Evolutionary conservation across 2,113 vertebrate species (phyloP).

Genomic region (Pipra filicauda): DNA sequence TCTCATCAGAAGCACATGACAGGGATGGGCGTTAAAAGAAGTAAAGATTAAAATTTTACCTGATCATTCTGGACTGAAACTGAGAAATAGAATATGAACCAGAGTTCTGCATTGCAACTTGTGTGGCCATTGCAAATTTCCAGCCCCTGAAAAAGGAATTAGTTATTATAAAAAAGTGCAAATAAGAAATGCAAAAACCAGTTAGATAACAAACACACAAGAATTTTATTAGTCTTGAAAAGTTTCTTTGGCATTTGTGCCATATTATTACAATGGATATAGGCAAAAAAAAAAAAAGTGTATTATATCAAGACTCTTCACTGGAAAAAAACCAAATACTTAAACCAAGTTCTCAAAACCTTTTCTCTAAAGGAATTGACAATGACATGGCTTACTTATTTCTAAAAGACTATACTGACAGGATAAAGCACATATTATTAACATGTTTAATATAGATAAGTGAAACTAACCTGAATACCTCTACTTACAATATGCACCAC

Average conservation of each 20-base stretch:
- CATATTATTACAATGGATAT: not conserved
- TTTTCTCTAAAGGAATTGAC: not conserved
- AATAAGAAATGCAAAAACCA: not conserved
- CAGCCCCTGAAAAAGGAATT: constrained; percentile 84
- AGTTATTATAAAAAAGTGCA: not conserved
- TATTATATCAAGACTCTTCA: not conserved
- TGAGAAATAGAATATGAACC: constrained; percentile 97
- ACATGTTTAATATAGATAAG: not conserved
- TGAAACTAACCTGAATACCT: not conserved
- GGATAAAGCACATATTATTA: not conserved
- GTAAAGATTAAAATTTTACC: constrained; percentile 70
- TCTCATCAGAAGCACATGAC: not conserved
- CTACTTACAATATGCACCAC: not conserved
- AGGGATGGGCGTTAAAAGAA: not conserved
- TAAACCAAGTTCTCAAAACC: not conserved
- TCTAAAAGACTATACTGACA: not conserved
- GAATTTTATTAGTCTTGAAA: not conserved
- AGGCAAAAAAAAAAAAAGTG: not conserved
- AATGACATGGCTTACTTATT: not conserved
- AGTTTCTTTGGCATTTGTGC: not conserved
- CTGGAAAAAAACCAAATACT: not conserved
- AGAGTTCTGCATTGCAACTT: constrained; percentile 98
- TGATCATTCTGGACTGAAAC: constrained; percentile 99
- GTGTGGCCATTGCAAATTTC: constrained; percentile 97
- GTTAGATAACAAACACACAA: not conserved